A percentile compares a stretch with the other conserved stretches of the same genome.
Evolutionary conservation across 92 coral and sea anemone genomes (phyloP).

Genomic region (Palythoa caribaeorum): DNA sequence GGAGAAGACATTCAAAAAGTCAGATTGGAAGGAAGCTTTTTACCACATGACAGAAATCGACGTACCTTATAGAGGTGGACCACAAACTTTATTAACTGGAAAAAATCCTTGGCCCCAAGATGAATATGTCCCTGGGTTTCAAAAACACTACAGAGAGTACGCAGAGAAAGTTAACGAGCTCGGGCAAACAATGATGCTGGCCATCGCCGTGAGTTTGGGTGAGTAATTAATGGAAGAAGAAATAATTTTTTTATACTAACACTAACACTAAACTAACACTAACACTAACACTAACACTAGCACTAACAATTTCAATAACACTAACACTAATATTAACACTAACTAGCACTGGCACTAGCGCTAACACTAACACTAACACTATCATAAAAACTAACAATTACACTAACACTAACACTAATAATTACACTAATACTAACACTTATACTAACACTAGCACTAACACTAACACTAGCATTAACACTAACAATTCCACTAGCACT

Average conservation of each 20-base stretch:
- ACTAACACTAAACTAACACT: too few relatives aligned
- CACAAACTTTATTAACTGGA: constrained; percentile 62
- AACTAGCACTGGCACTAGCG: too few relatives aligned
- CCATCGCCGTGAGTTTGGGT: constrained; percentile 81
- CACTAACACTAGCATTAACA: too few relatives aligned
- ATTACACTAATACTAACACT: too few relatives aligned
- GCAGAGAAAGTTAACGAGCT: constrained; percentile 58
- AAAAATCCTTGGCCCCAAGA: constrained; percentile 69
- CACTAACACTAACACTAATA: too few relatives aligned
- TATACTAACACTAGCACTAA: too few relatives aligned
- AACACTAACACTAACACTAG: too few relatives aligned
- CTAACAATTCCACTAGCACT: too few relatives aligned
- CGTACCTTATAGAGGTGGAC: constrained; percentile 38
- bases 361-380: too few relatives aligned
- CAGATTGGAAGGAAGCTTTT: constrained; percentile 91
- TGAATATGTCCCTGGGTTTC: constrained; percentile 71
- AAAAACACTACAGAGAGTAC: constrained; percentile 53
- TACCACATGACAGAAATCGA: constrained; percentile 75
- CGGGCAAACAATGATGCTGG: constrained; percentile 70
- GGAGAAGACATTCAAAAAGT: constrained; percentile 64
- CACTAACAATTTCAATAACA: too few relatives aligned
- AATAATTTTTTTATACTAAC: background rate
- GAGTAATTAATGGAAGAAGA: background rate
- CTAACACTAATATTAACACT: too few relatives aligned
- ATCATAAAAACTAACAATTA: too few relatives aligned